These are phyloP conservation scores for Teleogryllus occipitalis DNA, from an alignment of 1,140 invertebrate species.

Conservation along the genomic window DNA sequence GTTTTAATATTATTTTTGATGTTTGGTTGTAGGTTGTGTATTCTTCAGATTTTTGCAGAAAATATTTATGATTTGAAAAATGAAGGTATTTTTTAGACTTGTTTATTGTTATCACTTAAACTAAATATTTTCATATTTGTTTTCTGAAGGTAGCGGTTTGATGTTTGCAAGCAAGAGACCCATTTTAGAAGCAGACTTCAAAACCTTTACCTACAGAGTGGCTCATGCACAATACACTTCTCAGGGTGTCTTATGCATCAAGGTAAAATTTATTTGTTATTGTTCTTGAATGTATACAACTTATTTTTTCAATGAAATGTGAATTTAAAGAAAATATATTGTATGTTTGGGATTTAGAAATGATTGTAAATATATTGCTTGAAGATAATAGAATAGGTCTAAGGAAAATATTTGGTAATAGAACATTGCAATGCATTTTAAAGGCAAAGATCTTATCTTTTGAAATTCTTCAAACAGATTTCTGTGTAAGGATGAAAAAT, in stretches of 20 bases:
- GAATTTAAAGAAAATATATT: neutral
- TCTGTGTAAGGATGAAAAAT: too few relatives aligned
- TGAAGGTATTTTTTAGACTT: neutral
- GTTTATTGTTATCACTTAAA: neutral
- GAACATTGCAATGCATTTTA: too few relatives aligned
- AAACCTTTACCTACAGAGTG: conserved; percentile 28
- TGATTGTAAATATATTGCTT: too few relatives aligned
- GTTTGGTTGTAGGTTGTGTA: too few relatives aligned
- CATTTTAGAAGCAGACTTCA: conserved; percentile 33
- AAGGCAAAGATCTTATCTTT: too few relatives aligned
- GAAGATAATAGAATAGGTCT: too few relatives aligned
- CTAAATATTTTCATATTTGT: neutral
- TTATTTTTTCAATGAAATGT: neutral
- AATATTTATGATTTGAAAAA: neutral
- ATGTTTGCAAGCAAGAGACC: conserved; percentile 36
- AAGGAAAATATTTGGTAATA: too few relatives aligned
- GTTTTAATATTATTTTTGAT: too few relatives aligned
- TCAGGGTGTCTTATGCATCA: conserved; percentile 35
- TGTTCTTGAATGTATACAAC: neutral
- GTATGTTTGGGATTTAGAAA: neutral
- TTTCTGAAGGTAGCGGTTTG: conserved; percentile 32
- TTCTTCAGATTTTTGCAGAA: neutral
- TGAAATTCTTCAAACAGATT: too few relatives aligned
- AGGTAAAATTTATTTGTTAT: conserved; percentile 28
- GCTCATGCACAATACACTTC: conserved; percentile 29